phyloP scores from a whole-genome alignment of 92 coral and sea anemone genomes.

The Umimayanthus chanpuru region DNA sequence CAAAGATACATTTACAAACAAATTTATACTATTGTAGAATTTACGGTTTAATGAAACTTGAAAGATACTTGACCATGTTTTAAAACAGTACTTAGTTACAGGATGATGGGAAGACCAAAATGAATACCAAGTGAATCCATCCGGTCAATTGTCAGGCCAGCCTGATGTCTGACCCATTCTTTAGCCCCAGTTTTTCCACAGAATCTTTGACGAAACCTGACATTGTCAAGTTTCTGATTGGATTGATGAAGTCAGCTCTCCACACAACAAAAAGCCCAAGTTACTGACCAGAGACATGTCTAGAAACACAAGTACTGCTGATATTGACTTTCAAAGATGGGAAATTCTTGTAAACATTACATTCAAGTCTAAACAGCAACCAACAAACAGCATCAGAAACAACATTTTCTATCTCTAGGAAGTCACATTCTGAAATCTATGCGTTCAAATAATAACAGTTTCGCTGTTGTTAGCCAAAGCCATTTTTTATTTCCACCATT shows the following conservation, averaged over 20 bases:
- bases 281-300: too few relatives aligned
- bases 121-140: too few relatives aligned
- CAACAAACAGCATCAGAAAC: not conserved
- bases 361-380: not conserved
- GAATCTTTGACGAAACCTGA: not conserved
- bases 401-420: not conserved
- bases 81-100: not conserved
- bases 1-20: too few relatives aligned
- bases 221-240: too few relatives aligned
- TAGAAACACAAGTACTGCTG: too few relatives aligned
- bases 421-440: not conserved
- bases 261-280: too few relatives aligned
- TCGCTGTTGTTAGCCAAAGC: not conserved
- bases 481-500: not conserved
- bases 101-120: too few relatives aligned
- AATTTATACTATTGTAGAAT: too few relatives aligned
- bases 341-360: not conserved
- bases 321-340: too few relatives aligned
- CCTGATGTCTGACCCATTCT: constrained; percentile 1
- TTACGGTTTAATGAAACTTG: too few relatives aligned
- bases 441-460: not conserved
- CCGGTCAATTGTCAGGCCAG: not conserved
- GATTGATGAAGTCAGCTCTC: too few relatives aligned
- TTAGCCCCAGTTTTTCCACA: not conserved
- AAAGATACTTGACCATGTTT: not conserved